Evolutionary conservation across 2,888 invertebrate genomes (phyloP), one percentile per base, ranked within the genome.

Genomic region (Resseliella maxima): DNA sequence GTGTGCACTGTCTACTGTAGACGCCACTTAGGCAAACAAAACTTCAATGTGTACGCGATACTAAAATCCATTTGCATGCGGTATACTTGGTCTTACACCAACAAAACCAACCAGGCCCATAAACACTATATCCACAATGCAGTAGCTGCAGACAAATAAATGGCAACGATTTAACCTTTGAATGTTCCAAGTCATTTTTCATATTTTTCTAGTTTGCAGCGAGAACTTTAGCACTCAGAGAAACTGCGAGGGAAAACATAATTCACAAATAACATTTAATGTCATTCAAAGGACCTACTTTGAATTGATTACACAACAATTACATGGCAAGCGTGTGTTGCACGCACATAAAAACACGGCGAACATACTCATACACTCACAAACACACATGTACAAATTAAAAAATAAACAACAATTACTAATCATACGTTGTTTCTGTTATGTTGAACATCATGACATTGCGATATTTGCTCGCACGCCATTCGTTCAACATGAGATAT

Each of bases 361-460:
- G 50, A 2, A 21, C 5, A 18, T 50, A 50, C 50, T 50, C 5
- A 18, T 50, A 50, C 10, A 3, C 50, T 21, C 41, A 41, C 41
- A 41, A 41, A 41, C 41, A 41, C 12, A 41, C 5, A 41, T 41
- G 12, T 41, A n/a, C n/a, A n/a, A n/a, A n/a, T 41, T 41, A 8
- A 12, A 50, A 50, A 50, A 50, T 50, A 50, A 59, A 59, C 24
- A 59, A 59, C 59, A 59, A 24, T 59, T 59, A 15, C 59, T 24
- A 50, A 50, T 50, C 50, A 50, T 18, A 50, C 50, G 15, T 12
- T 50, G 41, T 41, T 41, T 41, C 41, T 41, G n/a, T 24, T 3
- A 59, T 59, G 59, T 59, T 59, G 24, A 59, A 59, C 59, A 59
- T 59, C 59, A 59, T 59, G 50, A 21, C 50, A 50, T 50, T 50